These are phyloP conservation scores for Trachops cirrhosus DNA, from an alignment of 2,797 vertebrate genomes.

Conservation along the genomic window DNA sequence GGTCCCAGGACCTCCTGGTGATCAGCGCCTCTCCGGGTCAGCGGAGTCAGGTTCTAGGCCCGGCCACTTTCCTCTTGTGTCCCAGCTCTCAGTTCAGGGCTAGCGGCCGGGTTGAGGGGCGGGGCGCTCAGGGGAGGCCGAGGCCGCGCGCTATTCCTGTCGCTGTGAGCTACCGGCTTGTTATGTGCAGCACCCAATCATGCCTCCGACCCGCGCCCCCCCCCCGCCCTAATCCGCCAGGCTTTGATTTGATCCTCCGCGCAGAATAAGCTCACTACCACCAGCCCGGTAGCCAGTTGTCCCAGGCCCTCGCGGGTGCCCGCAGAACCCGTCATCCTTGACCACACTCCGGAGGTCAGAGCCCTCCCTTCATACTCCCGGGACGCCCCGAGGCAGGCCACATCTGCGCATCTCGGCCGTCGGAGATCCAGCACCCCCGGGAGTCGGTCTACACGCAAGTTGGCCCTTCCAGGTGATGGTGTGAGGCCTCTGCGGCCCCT, in stretches of 20 bases:
- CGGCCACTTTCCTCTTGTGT: not conserved
- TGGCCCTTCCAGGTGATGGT: slow-evolving; percentile 67
- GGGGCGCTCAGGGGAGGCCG: slow-evolving; percentile 44
- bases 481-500: slow-evolving; percentile 19
- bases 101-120: slow-evolving; percentile 28
- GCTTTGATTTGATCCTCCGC: slow-evolving; percentile 77
- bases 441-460: not conserved
- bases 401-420: not conserved
- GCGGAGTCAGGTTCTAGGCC: not conserved
- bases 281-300: slow-evolving; percentile 59
- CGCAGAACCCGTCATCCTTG: slow-evolving; percentile 10
- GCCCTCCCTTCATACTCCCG: not conserved
- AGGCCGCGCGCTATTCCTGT: slow-evolving; percentile 87
- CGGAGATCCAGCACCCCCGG: slow-evolving; percentile 28
- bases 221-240: slow-evolving; percentile 70
- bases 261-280: slow-evolving; percentile 35
- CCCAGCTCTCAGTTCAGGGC: not conserved
- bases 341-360: slow-evolving; percentile 36
- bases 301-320: slow-evolving; percentile 3
- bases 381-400: not conserved
- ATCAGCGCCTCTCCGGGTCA: not conserved
- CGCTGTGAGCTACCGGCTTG: slow-evolving; percentile 79
- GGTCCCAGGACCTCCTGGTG: slow-evolving; percentile 39
- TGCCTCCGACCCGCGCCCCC: slow-evolving; percentile 80
- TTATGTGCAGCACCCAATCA: slow-evolving; percentile 82